Conservation (phyloP, 2,888 invertebrate species). For the Drosophila suboccidentalis region DNA sequence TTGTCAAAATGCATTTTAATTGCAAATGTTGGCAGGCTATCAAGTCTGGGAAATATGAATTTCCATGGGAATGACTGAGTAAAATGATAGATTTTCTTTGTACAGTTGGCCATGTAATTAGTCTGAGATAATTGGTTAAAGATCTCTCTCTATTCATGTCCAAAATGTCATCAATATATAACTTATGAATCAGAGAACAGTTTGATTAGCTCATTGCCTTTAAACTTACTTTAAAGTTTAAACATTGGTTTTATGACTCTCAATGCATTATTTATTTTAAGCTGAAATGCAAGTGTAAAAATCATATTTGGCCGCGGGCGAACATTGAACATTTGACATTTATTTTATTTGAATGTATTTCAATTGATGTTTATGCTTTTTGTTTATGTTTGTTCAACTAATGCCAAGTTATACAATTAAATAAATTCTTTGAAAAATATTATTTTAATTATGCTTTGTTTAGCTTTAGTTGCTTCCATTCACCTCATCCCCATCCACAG, state of each 20-base stretch:
- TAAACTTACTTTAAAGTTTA: background rate
- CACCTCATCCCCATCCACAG: background rate
- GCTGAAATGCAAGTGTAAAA: conserved; percentile 42
- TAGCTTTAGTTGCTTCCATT: background rate
- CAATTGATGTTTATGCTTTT: conserved; percentile 12
- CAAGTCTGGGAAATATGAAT: background rate
- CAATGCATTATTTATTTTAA: conserved; percentile 19
- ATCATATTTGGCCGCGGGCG: conserved; percentile 45
- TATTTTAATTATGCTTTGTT: conserved; percentile 54
- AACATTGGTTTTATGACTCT: conserved; percentile 7
- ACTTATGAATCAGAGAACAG: background rate
- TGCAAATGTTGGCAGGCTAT: conserved; percentile 6
- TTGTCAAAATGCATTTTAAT: conserved; percentile 31
- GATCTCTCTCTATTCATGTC: background rate
- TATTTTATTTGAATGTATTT: conserved; percentile 20
- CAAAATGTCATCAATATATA: background rate
- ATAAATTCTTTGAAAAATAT: conserved; percentile 66
- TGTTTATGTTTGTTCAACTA: conserved; percentile 66
- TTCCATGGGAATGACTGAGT: background rate
- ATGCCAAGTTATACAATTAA: conserved; percentile 54
- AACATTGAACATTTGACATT: conserved; percentile 43
- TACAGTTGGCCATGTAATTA: conserved; percentile 27
- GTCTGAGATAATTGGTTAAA: background rate
- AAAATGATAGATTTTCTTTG: conserved; percentile 6
- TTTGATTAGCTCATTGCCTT: background rate